Evolutionary conservation across 2,113 vertebrate species (phyloP).

Genomic region (Tenebrosternarchus preto): DNA sequence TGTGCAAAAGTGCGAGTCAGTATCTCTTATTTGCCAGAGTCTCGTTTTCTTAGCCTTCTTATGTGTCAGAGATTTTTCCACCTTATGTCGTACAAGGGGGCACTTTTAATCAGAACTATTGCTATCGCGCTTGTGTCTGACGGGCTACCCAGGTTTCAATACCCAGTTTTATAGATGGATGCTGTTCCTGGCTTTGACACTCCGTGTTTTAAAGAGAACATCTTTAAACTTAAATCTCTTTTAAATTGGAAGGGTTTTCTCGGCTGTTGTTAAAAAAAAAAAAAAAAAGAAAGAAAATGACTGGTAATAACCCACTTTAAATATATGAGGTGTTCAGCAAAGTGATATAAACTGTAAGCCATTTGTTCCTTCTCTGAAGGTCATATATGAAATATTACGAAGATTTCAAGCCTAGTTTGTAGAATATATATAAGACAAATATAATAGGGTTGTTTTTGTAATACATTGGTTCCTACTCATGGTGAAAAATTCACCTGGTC

Average conservation of each 20-base stretch:
- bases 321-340: too few relatives aligned
- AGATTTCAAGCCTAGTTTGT: neutral
- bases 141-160: neutral
- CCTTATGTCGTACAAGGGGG: neutral
- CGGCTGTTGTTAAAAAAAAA: too few relatives aligned
- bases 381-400: neutral
- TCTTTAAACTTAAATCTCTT: neutral
- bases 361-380: neutral
- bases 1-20: neutral
- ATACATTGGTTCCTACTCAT: too few relatives aligned
- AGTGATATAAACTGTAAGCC: too few relatives aligned
- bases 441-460: too few relatives aligned
- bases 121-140: neutral
- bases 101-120: neutral
- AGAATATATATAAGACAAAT: too few relatives aligned
- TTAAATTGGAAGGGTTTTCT: neutral
- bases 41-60: neutral
- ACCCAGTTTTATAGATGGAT: too few relatives aligned
- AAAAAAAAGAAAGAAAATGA: too few relatives aligned
- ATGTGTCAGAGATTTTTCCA: neutral
- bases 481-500: too few relatives aligned
- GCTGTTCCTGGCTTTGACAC: too few relatives aligned
- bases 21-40: slow-evolving; percentile 13
- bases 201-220: too few relatives aligned
- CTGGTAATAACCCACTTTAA: too few relatives aligned